phyloP scores from a whole-genome alignment of 2,797 vertebrate genomes.

The Gambelia wislizenii region DNA sequence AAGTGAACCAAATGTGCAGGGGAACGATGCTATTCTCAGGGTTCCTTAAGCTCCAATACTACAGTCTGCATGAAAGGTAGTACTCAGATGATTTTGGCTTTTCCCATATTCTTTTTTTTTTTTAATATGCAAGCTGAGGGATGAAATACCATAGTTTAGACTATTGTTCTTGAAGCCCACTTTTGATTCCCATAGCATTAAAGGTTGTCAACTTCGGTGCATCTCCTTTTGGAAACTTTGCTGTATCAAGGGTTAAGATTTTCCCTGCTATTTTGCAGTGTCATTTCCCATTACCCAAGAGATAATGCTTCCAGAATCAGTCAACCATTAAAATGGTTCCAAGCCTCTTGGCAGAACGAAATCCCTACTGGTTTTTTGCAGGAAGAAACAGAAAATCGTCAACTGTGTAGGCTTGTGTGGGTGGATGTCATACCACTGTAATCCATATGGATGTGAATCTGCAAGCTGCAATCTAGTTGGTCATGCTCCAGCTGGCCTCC shows the following conservation, averaged over 20 bases:
- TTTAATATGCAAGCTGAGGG: neutral
- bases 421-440: neutral
- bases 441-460: neutral
- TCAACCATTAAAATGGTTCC: neutral
- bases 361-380: neutral
- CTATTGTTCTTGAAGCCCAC: neutral
- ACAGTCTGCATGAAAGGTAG: neutral
- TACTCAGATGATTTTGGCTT: neutral
- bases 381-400: neutral
- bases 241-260: neutral
- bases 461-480: neutral
- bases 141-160: neutral
- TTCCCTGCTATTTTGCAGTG: neutral
- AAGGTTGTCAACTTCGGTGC: neutral
- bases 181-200: neutral
- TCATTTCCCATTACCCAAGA: neutral
- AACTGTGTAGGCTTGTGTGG: too few relatives aligned
- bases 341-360: neutral
- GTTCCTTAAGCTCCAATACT: neutral
- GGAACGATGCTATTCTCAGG: neutral
- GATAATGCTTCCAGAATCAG: neutral
- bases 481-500: neutral
- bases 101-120: neutral
- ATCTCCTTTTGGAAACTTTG: neutral
- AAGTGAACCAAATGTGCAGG: neutral